Evolutionary conservation across 2,888 invertebrate species (phyloP), one percentile per base, ranked within the genome.

Genomic region (Zygogramma bicolorata): DNA sequence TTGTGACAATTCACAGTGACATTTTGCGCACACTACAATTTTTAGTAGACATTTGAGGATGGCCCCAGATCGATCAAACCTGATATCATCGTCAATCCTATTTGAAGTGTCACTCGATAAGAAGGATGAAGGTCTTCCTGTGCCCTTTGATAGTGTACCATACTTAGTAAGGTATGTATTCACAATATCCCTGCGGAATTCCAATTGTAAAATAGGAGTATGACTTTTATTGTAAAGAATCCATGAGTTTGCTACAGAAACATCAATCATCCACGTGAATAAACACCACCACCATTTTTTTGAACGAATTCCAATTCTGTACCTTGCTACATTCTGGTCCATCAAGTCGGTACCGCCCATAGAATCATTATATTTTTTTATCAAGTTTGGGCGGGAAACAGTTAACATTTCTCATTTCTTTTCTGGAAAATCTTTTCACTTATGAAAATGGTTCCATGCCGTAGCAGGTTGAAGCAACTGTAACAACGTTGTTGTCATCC

Each of bases 401-500:
- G n/a, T n/a, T n/a, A n/a, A n/a, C n/a, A n/a, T n/a, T 31, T 31
- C 5, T 75, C 60, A 70, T 74, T 31, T 78, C 73, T 25, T 68
- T 57, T 59, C 62, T 60, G 8, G 70, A 69, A 59, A 70, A 79
- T 13, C 77, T 40, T 40, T 70, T 61, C 1, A 76, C 74, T 18
- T 59, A 31, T 59, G 42, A 46, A 59, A 57, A 34, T 25, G 66
- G 66, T 27, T 57, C 42, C 29, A 78, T 67, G 31, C 79, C 75
- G 69, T 73, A 66, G 20, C 15, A 62, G 18, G 70, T 79, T 7
- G 72, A 66, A 10, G 74, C 80, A 46, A 79, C 73, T 38, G 79
- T 75, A 46, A 84, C 81, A n/a, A 80, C 75, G 67, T 71, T 67
- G 68, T 83, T 84, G 58, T 83, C 81, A 62, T 79, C 68, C 81